phyloP scores from a whole-genome alignment of 2,888 invertebrate species.

The Halocaridina rubra region DNA sequence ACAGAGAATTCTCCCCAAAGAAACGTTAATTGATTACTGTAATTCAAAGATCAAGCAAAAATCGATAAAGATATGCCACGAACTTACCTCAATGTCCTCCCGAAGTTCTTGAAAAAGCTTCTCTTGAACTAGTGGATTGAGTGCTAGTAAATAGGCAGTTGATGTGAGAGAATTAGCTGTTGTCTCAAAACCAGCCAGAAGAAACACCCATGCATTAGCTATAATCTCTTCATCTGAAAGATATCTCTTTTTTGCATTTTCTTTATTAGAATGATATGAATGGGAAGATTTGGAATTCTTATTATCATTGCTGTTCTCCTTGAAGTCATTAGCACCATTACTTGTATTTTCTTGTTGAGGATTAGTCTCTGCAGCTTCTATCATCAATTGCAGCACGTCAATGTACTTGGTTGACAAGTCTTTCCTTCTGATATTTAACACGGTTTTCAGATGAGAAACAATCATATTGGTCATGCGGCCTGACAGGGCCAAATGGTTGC shows the following conservation, averaged over 20 bases:
- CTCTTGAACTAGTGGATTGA: slow-evolving; percentile 64
- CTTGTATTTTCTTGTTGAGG: too few relatives aligned
- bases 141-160: slow-evolving; percentile 65
- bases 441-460: slow-evolving; percentile 65
- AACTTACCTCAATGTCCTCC: slow-evolving; percentile 45
- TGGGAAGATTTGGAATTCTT: not conserved
- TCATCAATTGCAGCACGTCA: slow-evolving; percentile 69
- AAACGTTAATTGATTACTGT: too few relatives aligned
- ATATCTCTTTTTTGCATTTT: slow-evolving; percentile 2
- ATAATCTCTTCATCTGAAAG: slow-evolving; percentile 68
- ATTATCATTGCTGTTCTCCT: not conserved
- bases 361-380: slow-evolving; percentile 66
- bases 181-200: slow-evolving; percentile 73
- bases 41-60: too few relatives aligned
- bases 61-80: too few relatives aligned
- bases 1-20: too few relatives aligned
- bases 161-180: slow-evolving; percentile 71
- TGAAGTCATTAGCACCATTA: not conserved
- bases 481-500: slow-evolving; percentile 65
- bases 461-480: slow-evolving; percentile 67
- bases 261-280: not conserved
- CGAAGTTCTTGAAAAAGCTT: slow-evolving; percentile 60
- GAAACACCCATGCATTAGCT: slow-evolving; percentile 70
- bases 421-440: slow-evolving; percentile 65
- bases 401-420: slow-evolving; percentile 61